Evolutionary conservation across 2,113 vertebrate genomes (phyloP), one percentile per base, ranked within the genome.

Genomic region (Eurypyga helias): DNA sequence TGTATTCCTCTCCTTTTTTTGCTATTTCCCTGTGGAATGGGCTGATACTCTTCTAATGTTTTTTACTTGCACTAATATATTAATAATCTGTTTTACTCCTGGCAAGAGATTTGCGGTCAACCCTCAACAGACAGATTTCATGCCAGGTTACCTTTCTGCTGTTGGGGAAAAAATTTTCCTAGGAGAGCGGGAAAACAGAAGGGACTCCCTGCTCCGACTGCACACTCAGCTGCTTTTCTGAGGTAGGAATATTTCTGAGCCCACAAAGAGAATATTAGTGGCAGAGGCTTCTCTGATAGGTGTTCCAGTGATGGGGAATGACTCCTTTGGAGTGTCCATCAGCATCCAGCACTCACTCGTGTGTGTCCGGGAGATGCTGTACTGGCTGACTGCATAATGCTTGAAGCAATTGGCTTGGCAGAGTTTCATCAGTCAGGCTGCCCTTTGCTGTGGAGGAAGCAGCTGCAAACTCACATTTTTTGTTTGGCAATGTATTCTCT

Each of bases 381-480:
- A n/a, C 85, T 62, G 71, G 72, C 85, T 2, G 2, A 29, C 49
- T 83, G 51, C 38, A 0, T 75, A 26, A 9, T 45, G 83, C 91
- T 83, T 4, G 13, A 21, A 81, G 81, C 91, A 45, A 45, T 69
- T 55, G 87, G 61, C 71, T 92, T 93, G 95, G 94, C 94, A 92
- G 66, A 51, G 86, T 83, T 96, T 91, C 84, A 89, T 91, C 93
- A 71, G 31, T 90, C 87, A 77, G 66, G 51, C 83, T 97, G 96
- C 90, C 88, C 91, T 96, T 91, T 69, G 79, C 94, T 94, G 79
- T 93, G 85, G 87, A 95, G 88, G 95, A 93, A 95, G 89, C 96
- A 96, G 91, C 96, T 94, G 94, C 93, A 84, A 75, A 83, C 79
- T 89, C 94, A 60, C 78, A 46, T 93, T 83, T 95, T 96, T 88